Evolutionary conservation across 2,888 invertebrate genomes (phyloP).

Genomic region (Limnephilus auricula): DNA sequence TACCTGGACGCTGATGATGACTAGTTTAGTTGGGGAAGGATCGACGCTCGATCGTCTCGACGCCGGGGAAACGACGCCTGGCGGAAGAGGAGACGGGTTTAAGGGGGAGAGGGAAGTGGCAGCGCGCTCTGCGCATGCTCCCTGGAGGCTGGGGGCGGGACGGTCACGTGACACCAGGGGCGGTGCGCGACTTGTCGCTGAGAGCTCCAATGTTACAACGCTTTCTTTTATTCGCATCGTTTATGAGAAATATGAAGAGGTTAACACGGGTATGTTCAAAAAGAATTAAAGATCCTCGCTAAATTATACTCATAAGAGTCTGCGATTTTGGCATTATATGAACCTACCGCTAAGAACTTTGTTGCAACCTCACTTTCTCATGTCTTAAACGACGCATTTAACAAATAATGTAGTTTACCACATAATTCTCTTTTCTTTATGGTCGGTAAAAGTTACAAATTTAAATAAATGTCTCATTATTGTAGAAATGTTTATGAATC

Average conservation of each 20-base stretch:
- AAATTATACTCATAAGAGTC: too few relatives aligned
- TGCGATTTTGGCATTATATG: background rate
- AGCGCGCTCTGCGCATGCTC: conserved; percentile 67
- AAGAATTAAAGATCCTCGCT: too few relatives aligned
- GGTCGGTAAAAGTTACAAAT: background rate
- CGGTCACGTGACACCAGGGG: conserved; percentile 71
- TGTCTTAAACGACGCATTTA: background rate
- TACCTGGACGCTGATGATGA: conserved; percentile 47
- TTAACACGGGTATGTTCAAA: conserved; percentile 67
- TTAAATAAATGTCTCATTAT: background rate
- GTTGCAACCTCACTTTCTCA: background rate
- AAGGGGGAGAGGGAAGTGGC: conserved; percentile 64
- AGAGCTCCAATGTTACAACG: background rate
- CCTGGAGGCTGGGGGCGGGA: conserved; percentile 75
- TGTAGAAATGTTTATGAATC: too few relatives aligned
- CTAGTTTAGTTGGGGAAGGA: conserved; percentile 44
- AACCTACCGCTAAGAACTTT: background rate
- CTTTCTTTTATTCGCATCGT: background rate
- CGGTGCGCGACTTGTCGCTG: conserved; percentile 68
- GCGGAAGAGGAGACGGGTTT: conserved; percentile 64
- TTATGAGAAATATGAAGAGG: background rate
- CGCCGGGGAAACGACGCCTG: conserved; percentile 69
- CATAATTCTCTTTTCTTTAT: background rate
- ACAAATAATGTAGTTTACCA: background rate
- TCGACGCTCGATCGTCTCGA: conserved; percentile 69